Evolutionary conservation across 2,113 vertebrate genomes (phyloP), one percentile per base, ranked within the genome.

Genomic region (Garra rufa): DNA sequence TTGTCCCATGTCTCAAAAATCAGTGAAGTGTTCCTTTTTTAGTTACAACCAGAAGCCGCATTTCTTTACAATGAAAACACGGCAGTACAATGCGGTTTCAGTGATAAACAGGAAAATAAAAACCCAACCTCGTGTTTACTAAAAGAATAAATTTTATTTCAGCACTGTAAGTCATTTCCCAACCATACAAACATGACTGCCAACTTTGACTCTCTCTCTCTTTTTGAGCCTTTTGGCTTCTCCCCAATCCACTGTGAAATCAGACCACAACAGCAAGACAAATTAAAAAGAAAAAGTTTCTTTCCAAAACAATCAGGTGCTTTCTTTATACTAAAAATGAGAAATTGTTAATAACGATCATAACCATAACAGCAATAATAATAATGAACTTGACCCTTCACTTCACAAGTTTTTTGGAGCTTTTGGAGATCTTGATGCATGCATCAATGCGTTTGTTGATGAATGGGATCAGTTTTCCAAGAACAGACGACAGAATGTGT

Each of bases 71-170:
- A 9, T 17, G 15, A 26, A 82, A 52, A 70, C 26, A 26, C n/a
- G 6, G 67, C 10, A 41, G 34, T n/a, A 70, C 14, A 43, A n/a
- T 21, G 0, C n/a, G n/a, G 11, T 14, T 28, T 63, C 5, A 34
- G 34, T 34, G 3, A 34, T 34, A 34, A 67, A 55, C n/a, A 85
- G 30, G 28, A 26, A n/a, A 76, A 77, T 61, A 43, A 52, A 14
- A 10, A 57, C 84, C 7, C 10, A n/a, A 50, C 50, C 26, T n/a
- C 59, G 0, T 8, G 52, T 91, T 94, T 95, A 95, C 95, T 95
- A 95, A 95, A 95, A 95, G 95, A 95, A 95, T 95, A 95, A 94
- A 95, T 94, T 95, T 95, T 95, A 95, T 95, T 95, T 95, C 94
- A 95, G 95, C 95, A 95, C 94, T 95, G 93, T 94, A 95, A 94